A percentile compares a stretch with the other conserved stretches of the same genome.
phyloP scores from a whole-genome alignment of 2,113 vertebrate genomes.

The Andinoacara biseriatus region DNA sequence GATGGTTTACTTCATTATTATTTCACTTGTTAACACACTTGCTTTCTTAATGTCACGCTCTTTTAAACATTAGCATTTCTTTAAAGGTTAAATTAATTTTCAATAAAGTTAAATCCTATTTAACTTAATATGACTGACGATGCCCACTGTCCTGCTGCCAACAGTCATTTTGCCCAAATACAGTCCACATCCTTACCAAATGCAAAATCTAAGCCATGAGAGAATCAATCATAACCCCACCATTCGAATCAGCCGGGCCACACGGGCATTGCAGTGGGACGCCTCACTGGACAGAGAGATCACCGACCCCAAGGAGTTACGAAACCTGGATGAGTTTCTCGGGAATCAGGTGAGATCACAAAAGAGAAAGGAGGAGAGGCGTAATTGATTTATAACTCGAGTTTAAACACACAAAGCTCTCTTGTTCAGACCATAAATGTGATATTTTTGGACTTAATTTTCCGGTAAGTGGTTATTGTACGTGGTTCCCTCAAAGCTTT shows the following conservation, averaged over 20 bases:
- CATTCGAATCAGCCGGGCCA: conserved; percentile 89
- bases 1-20: background rate
- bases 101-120: background rate
- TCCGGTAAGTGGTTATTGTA: background rate
- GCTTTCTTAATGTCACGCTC: background rate
- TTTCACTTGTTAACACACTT: background rate
- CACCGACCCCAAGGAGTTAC: conserved; percentile 88
- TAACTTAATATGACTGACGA: background rate
- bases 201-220: conserved; percentile 54
- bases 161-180: conserved; percentile 54
- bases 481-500: background rate
- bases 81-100: background rate
- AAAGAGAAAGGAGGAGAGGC: background rate
- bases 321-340: conserved; percentile 93
- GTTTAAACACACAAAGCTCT: background rate
- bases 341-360: conserved; percentile 86
- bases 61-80: background rate
- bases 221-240: conserved; percentile 72
- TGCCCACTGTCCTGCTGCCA: background rate
- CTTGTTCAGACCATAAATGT: background rate
- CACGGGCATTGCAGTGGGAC: conserved; percentile 82
- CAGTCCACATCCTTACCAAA: conserved; percentile 47
- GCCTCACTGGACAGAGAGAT: conserved; percentile 85
- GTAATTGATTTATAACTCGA: background rate
- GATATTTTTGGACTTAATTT: background rate